Percentiles rank a stretch among this genome's conserved stretches.
phyloP scores from a whole-genome alignment of 1,140 invertebrate genomes.

The Eupristina koningsbergeri region DNA sequence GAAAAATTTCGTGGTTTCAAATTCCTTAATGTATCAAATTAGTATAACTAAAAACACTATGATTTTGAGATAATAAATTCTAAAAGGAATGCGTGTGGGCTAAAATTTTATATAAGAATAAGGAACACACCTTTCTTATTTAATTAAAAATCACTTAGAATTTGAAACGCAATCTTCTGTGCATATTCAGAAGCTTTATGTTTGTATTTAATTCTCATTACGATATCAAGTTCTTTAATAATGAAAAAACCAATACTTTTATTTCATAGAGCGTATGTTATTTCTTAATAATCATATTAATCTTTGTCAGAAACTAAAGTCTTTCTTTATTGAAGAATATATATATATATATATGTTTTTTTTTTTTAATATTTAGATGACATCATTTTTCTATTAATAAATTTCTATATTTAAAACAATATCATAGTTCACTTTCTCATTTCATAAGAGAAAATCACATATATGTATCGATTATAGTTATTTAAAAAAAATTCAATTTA shows the following conservation, averaged over 20 bases:
- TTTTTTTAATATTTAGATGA: too few relatives aligned
- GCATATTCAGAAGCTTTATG: not conserved
- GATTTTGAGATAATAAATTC: not conserved
- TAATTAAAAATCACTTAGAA: not conserved
- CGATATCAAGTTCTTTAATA: not conserved
- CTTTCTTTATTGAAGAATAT: too few relatives aligned
- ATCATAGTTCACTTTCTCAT: too few relatives aligned
- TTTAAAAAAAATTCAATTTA: too few relatives aligned
- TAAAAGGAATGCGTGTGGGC: not conserved
- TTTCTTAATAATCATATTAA: too few relatives aligned
- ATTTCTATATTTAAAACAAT: too few relatives aligned
- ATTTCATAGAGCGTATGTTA: too few relatives aligned
- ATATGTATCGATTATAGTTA: too few relatives aligned
- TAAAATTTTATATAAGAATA: not conserved
- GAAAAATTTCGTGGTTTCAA: not conserved
- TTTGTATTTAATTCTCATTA: not conserved
- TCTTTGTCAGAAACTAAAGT: too few relatives aligned
- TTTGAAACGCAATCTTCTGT: not conserved
- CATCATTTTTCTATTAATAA: too few relatives aligned
- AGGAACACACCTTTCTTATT: constrained; percentile 2
- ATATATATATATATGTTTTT: too few relatives aligned
- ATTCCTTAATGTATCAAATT: not conserved
- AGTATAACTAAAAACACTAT: not conserved
- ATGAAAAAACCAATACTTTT: not conserved
- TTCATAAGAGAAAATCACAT: too few relatives aligned